Evolutionary conservation across 2,888 invertebrate genomes (phyloP).

Genomic region (Merodon equestris): DNA sequence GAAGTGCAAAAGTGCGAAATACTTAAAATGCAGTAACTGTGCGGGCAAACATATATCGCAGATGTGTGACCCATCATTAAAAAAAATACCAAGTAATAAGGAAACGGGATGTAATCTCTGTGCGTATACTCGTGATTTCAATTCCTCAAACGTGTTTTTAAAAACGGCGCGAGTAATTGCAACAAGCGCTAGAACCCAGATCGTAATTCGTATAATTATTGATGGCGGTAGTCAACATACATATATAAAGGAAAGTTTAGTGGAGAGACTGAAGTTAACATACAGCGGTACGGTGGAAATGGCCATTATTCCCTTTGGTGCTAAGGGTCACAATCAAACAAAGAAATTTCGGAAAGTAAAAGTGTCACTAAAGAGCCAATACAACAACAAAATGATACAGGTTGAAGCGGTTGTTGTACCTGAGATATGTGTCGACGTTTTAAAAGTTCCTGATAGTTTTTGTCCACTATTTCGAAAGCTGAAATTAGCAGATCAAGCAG

Average conservation of each 20-base stretch:
- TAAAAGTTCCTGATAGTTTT: constrained; percentile 1
- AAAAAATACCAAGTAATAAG: background rate
- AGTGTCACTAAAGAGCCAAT: constrained; percentile 1
- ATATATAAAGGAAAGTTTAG: constrained; percentile 9
- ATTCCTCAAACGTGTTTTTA: constrained; percentile 25
- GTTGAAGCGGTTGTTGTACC: constrained; percentile 2
- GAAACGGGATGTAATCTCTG: constrained; percentile 14
- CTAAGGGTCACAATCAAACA: background rate
- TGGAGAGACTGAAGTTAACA: background rate
- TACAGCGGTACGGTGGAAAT: too few relatives aligned
- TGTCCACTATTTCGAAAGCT: background rate
- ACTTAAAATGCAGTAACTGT: background rate
- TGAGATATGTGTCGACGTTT: constrained; percentile 13
- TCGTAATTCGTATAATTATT: constrained; percentile 11
- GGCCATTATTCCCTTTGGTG: too few relatives aligned
- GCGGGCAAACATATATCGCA: constrained; percentile 3
- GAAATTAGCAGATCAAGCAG: constrained; percentile 2
- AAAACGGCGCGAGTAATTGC: constrained; percentile 6
- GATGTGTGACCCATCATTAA: constrained; percentile 17
- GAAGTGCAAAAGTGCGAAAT: constrained; percentile 18
- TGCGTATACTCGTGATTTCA: background rate
- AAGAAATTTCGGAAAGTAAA: background rate
- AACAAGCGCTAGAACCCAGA: background rate
- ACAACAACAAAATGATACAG: background rate
- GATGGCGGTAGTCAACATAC: constrained; percentile 22